These are phyloP conservation scores for Trachelus tabidus DNA, from an alignment of 2,888 invertebrate species.

Conservation along the genomic window DNA sequence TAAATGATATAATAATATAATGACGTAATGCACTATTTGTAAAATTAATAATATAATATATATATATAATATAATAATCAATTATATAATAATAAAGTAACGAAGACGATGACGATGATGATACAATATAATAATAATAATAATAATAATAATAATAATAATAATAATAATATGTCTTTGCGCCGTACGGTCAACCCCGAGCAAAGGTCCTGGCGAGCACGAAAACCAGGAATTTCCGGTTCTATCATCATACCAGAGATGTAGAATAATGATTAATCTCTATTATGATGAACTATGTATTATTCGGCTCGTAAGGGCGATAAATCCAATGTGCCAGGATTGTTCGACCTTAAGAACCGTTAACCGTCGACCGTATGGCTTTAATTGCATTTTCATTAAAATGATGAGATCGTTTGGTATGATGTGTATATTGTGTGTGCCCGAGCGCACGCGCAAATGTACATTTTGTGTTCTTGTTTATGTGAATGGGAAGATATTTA, in stretches of 20 bases:
- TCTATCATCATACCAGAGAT: not conserved
- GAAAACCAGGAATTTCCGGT: not conserved
- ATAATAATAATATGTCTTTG: slow-evolving; percentile 48
- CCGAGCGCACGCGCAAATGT: slow-evolving; percentile 45
- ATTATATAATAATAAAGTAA: slow-evolving; percentile 23
- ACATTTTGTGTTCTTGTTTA: not conserved
- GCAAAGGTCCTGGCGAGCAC: slow-evolving; percentile 34
- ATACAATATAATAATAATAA: slow-evolving; percentile 27
- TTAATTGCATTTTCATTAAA: slow-evolving; percentile 55
- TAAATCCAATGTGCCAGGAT: not conserved
- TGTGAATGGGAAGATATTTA: not conserved
- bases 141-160: slow-evolving; percentile 37
- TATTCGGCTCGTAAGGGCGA: not conserved
- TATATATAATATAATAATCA: slow-evolving; percentile 27
- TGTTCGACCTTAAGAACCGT: slow-evolving; percentile 25
- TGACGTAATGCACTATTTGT: slow-evolving; percentile 9
- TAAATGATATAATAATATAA: slow-evolving; percentile 26
- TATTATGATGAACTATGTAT: not conserved
- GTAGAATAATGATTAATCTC: not conserved
- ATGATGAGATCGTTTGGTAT: slow-evolving; percentile 64
- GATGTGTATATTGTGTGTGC: slow-evolving; percentile 41
- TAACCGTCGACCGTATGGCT: slow-evolving; percentile 39
- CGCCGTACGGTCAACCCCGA: slow-evolving; percentile 47
- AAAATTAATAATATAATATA: slow-evolving; percentile 16
- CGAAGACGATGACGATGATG: not conserved